Evolutionary conservation across 2,113 vertebrate species (phyloP).

Genomic region (Oxygymnocypris stewartii): DNA sequence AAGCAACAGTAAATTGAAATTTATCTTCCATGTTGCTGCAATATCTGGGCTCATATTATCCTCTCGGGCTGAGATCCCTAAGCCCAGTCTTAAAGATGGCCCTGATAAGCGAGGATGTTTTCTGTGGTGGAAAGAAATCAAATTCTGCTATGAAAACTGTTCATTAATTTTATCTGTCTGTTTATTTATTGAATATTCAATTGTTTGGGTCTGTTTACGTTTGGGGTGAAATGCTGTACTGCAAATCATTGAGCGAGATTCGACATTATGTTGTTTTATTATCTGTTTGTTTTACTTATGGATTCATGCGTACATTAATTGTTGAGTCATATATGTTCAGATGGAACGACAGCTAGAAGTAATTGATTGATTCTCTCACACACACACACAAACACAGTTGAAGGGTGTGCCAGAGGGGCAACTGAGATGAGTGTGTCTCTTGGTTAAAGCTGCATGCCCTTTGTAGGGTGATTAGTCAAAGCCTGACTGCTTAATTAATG

Average conservation of each 20-base stretch:
- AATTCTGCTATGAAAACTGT: slow-evolving; percentile 52
- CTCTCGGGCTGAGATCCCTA: slow-evolving; percentile 62
- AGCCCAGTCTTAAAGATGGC: slow-evolving; percentile 66
- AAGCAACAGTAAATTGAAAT: slow-evolving; percentile 76
- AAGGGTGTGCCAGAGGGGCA: slow-evolving; percentile 63
- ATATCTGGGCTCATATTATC: slow-evolving; percentile 71
- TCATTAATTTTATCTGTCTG: slow-evolving; percentile 54
- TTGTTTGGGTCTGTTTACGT: background rate
- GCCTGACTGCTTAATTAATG: slow-evolving; percentile 75
- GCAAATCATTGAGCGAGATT: background rate
- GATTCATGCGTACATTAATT: slow-evolving; percentile 37
- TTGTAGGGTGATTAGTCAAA: slow-evolving; percentile 75
- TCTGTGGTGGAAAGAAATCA: slow-evolving; percentile 40
- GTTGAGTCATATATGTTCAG: slow-evolving; percentile 45
- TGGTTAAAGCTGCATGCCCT: slow-evolving; percentile 73
- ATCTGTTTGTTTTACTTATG: slow-evolving; percentile 43
- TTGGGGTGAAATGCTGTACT: background rate
- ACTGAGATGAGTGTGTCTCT: slow-evolving; percentile 68
- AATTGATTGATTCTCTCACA: slow-evolving; percentile 47
- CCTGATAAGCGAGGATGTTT: slow-evolving; percentile 57
- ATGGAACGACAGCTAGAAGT: slow-evolving; percentile 42
- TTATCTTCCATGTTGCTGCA: slow-evolving; percentile 67
- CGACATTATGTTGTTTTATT: background rate
- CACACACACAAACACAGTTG: slow-evolving; percentile 61
- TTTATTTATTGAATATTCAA: slow-evolving; percentile 39